phyloP scores from a whole-genome alignment of 2,888 invertebrate species.

The Schizaphis graminum region DNA sequence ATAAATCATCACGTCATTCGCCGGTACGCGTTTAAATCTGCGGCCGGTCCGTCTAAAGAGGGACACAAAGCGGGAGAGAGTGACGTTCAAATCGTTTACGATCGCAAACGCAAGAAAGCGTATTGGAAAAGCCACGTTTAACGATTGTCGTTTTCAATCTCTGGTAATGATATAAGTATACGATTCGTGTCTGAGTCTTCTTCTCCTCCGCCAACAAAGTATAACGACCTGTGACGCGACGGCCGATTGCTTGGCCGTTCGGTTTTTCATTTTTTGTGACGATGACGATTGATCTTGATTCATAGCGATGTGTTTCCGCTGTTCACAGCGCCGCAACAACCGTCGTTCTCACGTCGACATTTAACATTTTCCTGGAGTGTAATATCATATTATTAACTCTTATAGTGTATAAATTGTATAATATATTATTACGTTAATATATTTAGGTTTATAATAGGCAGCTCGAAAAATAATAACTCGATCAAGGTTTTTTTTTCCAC shows the following conservation, averaged over 20 bases:
- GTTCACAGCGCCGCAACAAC: not conserved
- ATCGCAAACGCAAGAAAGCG: not conserved
- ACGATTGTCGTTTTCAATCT: not conserved
- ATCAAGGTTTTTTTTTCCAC: conserved; percentile 2
- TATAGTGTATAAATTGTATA: not conserved
- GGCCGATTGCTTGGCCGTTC: not conserved
- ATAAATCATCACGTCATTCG: not conserved
- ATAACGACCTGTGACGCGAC: not conserved
- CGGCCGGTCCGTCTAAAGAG: not conserved
- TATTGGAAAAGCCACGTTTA: not conserved
- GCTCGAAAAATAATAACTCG: not conserved
- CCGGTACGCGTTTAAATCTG: not conserved
- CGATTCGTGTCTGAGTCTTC: not conserved
- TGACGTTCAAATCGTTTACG: not conserved
- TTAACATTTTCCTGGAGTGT: not conserved
- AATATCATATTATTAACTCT: not conserved
- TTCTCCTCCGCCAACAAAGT: not conserved
- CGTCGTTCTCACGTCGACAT: not conserved
- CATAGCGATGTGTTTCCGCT: not conserved
- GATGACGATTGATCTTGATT: not conserved
- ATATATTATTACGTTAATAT: not conserved
- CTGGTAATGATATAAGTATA: not conserved
- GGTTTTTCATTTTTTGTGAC: not conserved
- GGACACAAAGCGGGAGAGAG: not conserved
- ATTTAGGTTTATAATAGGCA: not conserved